phyloP scores from a whole-genome alignment of 2,113 vertebrate genomes.

The Axis porcinus region DNA sequence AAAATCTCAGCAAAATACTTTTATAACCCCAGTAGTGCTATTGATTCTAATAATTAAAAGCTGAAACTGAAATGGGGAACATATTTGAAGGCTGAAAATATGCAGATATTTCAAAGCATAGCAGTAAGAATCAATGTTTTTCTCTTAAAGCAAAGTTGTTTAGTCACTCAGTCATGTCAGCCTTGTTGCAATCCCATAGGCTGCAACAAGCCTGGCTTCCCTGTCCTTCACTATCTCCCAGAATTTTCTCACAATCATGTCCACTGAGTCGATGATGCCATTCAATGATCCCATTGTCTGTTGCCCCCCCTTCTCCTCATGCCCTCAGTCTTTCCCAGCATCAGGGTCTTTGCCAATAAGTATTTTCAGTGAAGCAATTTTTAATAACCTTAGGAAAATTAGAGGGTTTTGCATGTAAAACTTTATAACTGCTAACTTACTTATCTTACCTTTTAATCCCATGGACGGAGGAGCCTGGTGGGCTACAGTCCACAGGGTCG shows the following conservation, averaged over 20 bases:
- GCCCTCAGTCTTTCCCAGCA: background rate
- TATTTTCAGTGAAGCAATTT: background rate
- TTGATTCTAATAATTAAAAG: conserved; percentile 3
- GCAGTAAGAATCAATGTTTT: background rate
- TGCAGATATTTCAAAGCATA: background rate
- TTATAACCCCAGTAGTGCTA: background rate
- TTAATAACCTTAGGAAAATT: background rate
- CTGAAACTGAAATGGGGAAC: background rate
- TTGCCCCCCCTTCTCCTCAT: background rate
- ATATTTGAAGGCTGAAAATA: background rate
- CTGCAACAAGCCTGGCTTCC: background rate
- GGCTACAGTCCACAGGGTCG: no score
- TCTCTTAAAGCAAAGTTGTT: background rate
- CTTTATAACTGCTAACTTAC: background rate
- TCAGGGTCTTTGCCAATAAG: background rate
- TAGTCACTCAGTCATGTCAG: background rate
- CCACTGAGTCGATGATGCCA: background rate
- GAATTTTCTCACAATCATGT: background rate
- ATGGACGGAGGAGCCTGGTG: no score
- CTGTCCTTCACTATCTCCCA: background rate
- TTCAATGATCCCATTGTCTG: background rate
- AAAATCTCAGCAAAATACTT: background rate
- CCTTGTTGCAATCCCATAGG: background rate
- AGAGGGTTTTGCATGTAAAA: background rate
- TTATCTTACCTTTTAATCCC: background rate